Conservation (phyloP, 2,797 vertebrate species). For the Macroramphosus scolopax region DNA sequence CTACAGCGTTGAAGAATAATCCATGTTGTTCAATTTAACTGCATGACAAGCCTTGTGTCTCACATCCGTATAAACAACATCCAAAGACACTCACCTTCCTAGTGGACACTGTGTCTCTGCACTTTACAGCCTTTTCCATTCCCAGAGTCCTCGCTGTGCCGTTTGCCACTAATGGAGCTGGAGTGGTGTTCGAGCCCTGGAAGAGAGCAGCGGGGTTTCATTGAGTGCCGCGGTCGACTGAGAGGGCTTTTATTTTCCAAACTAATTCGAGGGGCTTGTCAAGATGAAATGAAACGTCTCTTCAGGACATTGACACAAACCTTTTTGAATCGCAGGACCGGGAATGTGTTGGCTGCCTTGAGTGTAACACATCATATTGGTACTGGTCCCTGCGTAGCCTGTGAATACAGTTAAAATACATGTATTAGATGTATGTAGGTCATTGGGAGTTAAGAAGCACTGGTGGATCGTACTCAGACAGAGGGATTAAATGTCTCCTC, state of each 20-base stretch:
- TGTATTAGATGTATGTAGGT: no score
- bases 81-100: slow-evolving; percentile 46
- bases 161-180: slow-evolving; percentile 59
- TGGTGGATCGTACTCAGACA: background rate
- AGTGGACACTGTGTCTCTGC: slow-evolving; percentile 73
- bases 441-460: no score
- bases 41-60: no score
- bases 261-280: no score
- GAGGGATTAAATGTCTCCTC: background rate
- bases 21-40: no score
- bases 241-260: no score
- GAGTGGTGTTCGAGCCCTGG: slow-evolving; percentile 62
- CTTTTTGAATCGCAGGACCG: slow-evolving; percentile 54
- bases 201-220: background rate
- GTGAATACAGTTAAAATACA: slow-evolving; percentile 7
- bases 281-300: no score
- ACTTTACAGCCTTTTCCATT: slow-evolving; percentile 68
- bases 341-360: slow-evolving; percentile 60
- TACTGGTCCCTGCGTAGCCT: slow-evolving; percentile 55
- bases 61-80: background rate
- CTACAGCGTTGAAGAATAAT: no score
- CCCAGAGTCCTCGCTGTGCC: slow-evolving; percentile 71
- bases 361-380: slow-evolving; percentile 62
- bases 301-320: no score
- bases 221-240: no score